A percentile compares a stretch with the other conserved stretches of the same genome.
These are phyloP conservation scores for Crepidodera aurea DNA, from an alignment of 2,888 invertebrate genomes.

Conservation along the genomic window DNA sequence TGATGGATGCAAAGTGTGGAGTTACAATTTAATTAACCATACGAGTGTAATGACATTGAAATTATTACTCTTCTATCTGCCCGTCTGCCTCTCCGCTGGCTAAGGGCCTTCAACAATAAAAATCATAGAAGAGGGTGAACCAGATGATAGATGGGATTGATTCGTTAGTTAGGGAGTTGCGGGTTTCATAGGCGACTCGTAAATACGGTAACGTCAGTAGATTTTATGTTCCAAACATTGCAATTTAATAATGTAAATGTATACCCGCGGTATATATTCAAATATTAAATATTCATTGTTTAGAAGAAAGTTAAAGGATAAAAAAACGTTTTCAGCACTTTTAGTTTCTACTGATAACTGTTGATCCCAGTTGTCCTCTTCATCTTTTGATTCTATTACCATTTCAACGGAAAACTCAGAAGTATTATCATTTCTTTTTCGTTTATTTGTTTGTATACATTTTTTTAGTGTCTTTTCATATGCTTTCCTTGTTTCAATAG, in stretches of 20 bases:
- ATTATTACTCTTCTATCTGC: slow-evolving; percentile 33
- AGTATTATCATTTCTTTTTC: background rate
- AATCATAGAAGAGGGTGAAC: slow-evolving; percentile 35
- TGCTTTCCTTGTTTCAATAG: background rate
- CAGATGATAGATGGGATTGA: slow-evolving; percentile 36
- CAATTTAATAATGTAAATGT: too few relatives aligned
- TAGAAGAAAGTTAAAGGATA: background rate
- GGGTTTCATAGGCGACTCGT: slow-evolving; percentile 11
- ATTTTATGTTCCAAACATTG: too few relatives aligned
- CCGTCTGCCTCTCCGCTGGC: slow-evolving; percentile 26
- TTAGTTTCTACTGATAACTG: too few relatives aligned
- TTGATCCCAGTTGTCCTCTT: background rate
- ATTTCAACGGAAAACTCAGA: background rate
- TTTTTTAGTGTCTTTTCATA: background rate
- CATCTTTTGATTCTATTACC: background rate
- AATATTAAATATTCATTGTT: background rate
- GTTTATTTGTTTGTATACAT: background rate
- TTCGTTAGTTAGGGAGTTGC: slow-evolving; percentile 29
- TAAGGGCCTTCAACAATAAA: slow-evolving; percentile 32
- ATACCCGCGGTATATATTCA: too few relatives aligned
- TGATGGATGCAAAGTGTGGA: slow-evolving; percentile 34
- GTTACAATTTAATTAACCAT: slow-evolving; percentile 36
- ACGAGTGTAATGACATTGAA: slow-evolving; percentile 35
- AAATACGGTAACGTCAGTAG: too few relatives aligned
- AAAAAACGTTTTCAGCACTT: background rate